Conservation (phyloP, 2,888 invertebrate genomes). For the Ligdia adustata region DNA sequence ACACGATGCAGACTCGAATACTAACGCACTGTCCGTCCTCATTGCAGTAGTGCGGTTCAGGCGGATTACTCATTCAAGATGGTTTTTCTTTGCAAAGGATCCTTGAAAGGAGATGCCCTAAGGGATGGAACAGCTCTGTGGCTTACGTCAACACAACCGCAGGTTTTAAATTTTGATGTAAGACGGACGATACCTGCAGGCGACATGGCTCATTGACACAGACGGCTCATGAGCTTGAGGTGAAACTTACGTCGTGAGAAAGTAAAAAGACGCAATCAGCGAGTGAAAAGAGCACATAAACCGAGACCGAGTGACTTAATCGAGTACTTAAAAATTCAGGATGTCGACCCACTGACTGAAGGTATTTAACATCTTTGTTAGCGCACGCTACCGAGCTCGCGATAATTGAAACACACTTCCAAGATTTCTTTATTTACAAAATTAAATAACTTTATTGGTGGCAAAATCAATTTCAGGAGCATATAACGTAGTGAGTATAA, state of each 20-base stretch:
- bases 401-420: constrained; percentile 14
- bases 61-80: constrained; percentile 5
- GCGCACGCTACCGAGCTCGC: constrained; percentile 32
- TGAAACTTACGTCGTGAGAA: constrained; percentile 63
- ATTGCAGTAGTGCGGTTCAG: constrained; percentile 7
- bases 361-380: constrained; percentile 44
- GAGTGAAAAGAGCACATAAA: constrained; percentile 70
- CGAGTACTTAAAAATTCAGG: constrained; percentile 79
- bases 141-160: constrained; percentile 23
- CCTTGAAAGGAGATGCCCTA: constrained; percentile 16
- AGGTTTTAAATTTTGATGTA: constrained; percentile 31
- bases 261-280: constrained; percentile 79
- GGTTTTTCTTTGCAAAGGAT: constrained; percentile 16
- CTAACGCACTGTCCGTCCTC: constrained; percentile 19
- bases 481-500: too few species aligned
- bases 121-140: constrained; percentile 10
- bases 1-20: constrained; percentile 19
- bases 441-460: too few species aligned
- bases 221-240: constrained; percentile 46
- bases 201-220: constrained; percentile 49
- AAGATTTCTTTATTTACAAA: constrained; percentile 26
- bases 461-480: too few species aligned
- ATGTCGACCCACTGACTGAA: constrained; percentile 61
- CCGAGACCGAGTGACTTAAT: constrained; percentile 61
- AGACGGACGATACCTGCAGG: constrained; percentile 49